phyloP scores from a whole-genome alignment of 2,113 vertebrate genomes.

The Eulemur rufifrons region DNA sequence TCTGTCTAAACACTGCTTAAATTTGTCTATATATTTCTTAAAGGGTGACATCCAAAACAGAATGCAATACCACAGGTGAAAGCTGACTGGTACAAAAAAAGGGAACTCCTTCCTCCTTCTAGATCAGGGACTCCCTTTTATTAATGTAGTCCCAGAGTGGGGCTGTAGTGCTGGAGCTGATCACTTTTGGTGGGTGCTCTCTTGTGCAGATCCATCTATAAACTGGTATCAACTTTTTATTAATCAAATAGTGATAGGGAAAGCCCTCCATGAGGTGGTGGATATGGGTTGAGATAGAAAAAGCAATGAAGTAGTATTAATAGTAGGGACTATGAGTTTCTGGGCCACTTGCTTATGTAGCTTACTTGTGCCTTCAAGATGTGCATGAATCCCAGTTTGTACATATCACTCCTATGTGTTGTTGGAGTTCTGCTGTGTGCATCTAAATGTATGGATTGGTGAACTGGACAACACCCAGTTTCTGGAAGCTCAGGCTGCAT shows the following conservation, averaged over 20 bases:
- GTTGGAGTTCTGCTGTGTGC: neutral
- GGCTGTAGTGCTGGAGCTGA: too few species aligned
- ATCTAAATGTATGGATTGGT: neutral
- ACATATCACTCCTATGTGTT: neutral
- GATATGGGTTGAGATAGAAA: neutral
- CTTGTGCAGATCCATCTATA: neutral
- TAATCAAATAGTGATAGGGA: neutral
- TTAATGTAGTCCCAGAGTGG: neutral
- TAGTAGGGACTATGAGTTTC: neutral
- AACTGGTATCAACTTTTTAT: neutral
- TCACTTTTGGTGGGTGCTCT: neutral
- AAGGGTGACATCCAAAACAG: neutral
- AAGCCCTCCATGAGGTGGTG: neutral
- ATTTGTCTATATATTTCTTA: neutral
- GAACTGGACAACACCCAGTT: neutral
- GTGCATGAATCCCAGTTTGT: neutral
- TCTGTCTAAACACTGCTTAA: neutral
- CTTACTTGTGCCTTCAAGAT: neutral
- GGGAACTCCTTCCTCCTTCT: too few species aligned
- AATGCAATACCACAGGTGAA: neutral
- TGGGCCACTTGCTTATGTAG: neutral
- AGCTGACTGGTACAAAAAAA: neutral
- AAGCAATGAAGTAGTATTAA: neutral
- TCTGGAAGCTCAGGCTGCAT: neutral
- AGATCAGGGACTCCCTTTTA: neutral